A percentile compares a stretch with the other conserved stretches of the same genome.
phyloP scores from a whole-genome alignment of 2,888 invertebrate species.

The Hirtodrosophila cameraria region DNA sequence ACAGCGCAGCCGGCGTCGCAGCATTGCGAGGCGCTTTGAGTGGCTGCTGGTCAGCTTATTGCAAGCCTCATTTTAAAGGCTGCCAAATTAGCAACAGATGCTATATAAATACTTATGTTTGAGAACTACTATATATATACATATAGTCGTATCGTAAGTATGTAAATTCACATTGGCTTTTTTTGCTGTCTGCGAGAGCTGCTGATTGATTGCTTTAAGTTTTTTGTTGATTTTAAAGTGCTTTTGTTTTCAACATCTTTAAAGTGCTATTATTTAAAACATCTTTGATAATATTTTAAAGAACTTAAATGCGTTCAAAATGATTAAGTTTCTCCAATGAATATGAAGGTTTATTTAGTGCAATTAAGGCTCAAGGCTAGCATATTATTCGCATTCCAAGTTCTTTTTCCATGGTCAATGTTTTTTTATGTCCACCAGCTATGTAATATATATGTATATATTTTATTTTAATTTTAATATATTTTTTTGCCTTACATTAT shows the following conservation, averaged over 20 bases:
- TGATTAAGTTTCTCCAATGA: slow-evolving; percentile 20
- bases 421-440: slow-evolving; percentile 43
- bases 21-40: slow-evolving; percentile 15
- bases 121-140: slow-evolving; percentile 2
- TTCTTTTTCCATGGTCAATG: slow-evolving; percentile 45
- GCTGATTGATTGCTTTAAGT: slow-evolving; percentile 45
- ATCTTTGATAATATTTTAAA: not conserved
- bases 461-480: slow-evolving; percentile 34
- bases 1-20: slow-evolving; percentile 51
- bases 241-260: too few species aligned
- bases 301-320: not conserved
- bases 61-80: slow-evolving; percentile 43
- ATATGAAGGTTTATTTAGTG: slow-evolving; percentile 13
- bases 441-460: slow-evolving; percentile 44
- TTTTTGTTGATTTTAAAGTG: slow-evolving; percentile 1
- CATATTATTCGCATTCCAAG: slow-evolving; percentile 5
- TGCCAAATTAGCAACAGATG: slow-evolving; percentile 67
- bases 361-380: slow-evolving; percentile 25
- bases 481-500: slow-evolving; percentile 3
- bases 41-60: slow-evolving; percentile 33
- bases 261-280: not conserved
- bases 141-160: slow-evolving; percentile 15
- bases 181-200: not conserved
- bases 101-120: slow-evolving; percentile 1
- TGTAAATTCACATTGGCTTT: slow-evolving; percentile 16